These are phyloP conservation scores for Cavia aperea DNA, from an alignment of 2,113 vertebrate genomes.

Conservation along the genomic window DNA sequence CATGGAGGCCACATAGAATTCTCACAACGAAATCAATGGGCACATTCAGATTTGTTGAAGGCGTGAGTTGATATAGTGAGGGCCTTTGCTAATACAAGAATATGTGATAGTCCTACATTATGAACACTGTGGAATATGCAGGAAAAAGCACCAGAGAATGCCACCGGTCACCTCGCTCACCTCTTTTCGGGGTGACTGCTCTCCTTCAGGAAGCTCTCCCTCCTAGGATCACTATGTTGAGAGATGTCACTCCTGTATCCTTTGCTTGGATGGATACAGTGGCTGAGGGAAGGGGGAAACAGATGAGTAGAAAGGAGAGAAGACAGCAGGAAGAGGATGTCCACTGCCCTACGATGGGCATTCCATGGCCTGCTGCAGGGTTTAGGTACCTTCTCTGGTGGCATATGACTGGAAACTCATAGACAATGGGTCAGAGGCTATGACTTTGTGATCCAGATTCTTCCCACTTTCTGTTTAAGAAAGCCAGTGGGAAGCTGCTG, in stretches of 20 bases:
- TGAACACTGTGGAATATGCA: neutral
- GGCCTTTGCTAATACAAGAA: neutral
- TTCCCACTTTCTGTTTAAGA: neutral
- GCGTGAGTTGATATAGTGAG: neutral
- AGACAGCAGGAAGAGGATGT: neutral
- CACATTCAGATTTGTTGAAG: neutral
- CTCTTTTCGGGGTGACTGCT: no score
- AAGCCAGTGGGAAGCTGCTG: neutral
- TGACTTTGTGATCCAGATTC: neutral
- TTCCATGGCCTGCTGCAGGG: no score
- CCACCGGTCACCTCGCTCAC: neutral
- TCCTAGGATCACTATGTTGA: neutral
- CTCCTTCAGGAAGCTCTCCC: no score
- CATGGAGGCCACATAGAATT: neutral
- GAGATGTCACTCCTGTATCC: neutral
- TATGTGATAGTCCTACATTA: neutral
- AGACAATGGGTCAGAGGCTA: neutral
- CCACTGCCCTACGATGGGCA: neutral
- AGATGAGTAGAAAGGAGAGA: neutral
- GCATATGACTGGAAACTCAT: neutral
- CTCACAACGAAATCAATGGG: neutral
- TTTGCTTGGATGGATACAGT: neutral
- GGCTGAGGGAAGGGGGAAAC: neutral
- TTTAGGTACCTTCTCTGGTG: neutral
- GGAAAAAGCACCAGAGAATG: neutral